Conservation (phyloP, 2,888 invertebrate species). For the Rhyacophila evoluta region DNA sequence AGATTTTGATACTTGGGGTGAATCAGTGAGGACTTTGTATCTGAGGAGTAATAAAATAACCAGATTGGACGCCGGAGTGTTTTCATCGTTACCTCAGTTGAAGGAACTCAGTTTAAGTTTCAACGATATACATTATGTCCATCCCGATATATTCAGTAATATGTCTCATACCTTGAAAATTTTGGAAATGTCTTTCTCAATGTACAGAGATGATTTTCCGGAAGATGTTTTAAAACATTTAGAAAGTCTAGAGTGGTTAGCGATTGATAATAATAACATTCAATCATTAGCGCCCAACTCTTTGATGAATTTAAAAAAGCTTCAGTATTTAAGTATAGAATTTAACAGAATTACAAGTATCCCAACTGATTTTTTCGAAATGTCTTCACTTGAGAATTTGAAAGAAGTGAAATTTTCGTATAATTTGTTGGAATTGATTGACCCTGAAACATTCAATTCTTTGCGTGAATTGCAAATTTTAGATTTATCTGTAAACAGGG, state of each 20-base stretch:
- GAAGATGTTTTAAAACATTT: slow-evolving; percentile 81
- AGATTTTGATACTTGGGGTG: slow-evolving; percentile 84
- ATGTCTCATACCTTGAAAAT: slow-evolving; percentile 82
- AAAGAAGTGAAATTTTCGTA: slow-evolving; percentile 85
- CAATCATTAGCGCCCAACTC: slow-evolving; percentile 79
- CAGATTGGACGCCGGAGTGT: slow-evolving; percentile 77
- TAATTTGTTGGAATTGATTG: slow-evolving; percentile 79
- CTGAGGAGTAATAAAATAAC: slow-evolving; percentile 88
- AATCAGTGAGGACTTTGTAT: slow-evolving; percentile 82
- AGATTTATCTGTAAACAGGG: slow-evolving; percentile 83
- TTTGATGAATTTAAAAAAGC: slow-evolving; percentile 75
- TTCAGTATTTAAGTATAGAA: slow-evolving; percentile 87
- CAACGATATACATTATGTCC: slow-evolving; percentile 87
- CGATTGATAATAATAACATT: slow-evolving; percentile 89
- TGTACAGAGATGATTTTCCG: slow-evolving; percentile 83
- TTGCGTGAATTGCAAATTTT: slow-evolving; percentile 81
- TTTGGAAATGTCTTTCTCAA: slow-evolving; percentile 87
- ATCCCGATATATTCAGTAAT: slow-evolving; percentile 83
- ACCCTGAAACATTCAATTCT: slow-evolving; percentile 78
- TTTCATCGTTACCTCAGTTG: slow-evolving; percentile 79
- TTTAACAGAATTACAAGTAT: slow-evolving; percentile 84
- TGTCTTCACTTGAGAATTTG: slow-evolving; percentile 77
- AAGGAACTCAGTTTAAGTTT: slow-evolving; percentile 92
- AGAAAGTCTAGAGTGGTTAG: slow-evolving; percentile 82
- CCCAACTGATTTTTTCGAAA: slow-evolving; percentile 76